phyloP scores from a whole-genome alignment of 1,140 invertebrate genomes.

The Asbolus verrucosus region DNA sequence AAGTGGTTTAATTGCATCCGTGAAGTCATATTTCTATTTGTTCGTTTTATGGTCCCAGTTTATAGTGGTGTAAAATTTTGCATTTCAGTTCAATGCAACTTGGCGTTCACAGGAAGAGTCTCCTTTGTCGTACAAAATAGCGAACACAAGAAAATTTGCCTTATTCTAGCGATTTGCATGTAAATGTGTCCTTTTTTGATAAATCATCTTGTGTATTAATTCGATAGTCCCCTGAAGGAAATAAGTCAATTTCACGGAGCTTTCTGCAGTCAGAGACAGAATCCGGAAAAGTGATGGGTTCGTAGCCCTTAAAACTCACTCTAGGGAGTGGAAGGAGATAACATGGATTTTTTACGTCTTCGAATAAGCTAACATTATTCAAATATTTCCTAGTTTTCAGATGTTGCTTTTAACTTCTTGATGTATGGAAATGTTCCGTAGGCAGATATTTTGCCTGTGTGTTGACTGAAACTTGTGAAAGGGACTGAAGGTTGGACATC shows the following conservation, averaged over 20 bases:
- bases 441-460: neutral
- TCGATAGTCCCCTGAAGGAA: conserved; percentile 8
- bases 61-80: too few relatives aligned
- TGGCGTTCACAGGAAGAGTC: too few relatives aligned
- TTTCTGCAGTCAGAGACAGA: conserved; percentile 17
- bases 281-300: conserved; percentile 7
- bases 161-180: neutral
- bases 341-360: too few relatives aligned
- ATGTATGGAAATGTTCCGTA: neutral
- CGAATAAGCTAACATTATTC: neutral
- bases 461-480: too few relatives aligned
- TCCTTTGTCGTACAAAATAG: too few relatives aligned
- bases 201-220: conserved; percentile 18
- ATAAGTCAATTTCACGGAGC: conserved; percentile 44
- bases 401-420: neutral
- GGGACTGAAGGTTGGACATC: too few relatives aligned
- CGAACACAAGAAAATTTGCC: conserved; percentile 1
- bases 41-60: too few relatives aligned
- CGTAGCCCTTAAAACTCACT: conserved; percentile 13
- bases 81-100: too few relatives aligned
- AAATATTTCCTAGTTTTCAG: neutral
- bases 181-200: conserved; percentile 3
- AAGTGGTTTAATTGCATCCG: too few relatives aligned
- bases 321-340: neutral
- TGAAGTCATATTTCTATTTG: too few relatives aligned